Evolutionary conservation across 2,888 invertebrate species (phyloP).

Genomic region (Xanthia togata): DNA sequence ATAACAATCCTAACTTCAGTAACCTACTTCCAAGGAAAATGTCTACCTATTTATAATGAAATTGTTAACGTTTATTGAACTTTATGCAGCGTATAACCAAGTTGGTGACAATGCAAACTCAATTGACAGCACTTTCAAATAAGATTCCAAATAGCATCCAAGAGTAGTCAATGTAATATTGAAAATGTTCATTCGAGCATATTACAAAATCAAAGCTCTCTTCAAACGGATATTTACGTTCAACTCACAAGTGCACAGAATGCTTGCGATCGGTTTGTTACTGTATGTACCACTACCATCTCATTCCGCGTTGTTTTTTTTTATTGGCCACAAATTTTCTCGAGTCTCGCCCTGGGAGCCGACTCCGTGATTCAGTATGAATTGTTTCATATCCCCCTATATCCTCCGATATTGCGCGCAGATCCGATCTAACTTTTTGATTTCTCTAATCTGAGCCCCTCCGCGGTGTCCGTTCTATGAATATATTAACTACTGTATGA

Average conservation of each 20-base stretch:
- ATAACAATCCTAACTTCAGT: not conserved
- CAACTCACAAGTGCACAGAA: not conserved
- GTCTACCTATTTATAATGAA: not conserved
- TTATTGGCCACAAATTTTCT: conserved; percentile 67
- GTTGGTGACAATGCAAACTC: not conserved
- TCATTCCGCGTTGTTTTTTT: conserved; percentile 1
- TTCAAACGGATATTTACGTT: conserved; percentile 4
- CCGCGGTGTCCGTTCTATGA: conserved; percentile 83
- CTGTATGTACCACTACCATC: not conserved
- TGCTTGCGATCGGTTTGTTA: not conserved
- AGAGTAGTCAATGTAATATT: not conserved
- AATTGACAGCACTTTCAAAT: not conserved
- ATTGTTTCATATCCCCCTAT: conserved; percentile 75
- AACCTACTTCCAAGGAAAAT: not conserved
- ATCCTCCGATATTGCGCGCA: conserved; percentile 64
- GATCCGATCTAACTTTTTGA: conserved; percentile 77
- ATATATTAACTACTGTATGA: conserved; percentile 86
- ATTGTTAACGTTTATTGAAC: no score
- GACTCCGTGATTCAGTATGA: conserved; percentile 67
- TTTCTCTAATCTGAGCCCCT: conserved; percentile 82
- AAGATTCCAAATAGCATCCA: not conserved
- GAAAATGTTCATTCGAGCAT: not conserved
- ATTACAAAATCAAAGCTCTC: not conserved
- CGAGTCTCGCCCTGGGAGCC: conserved; percentile 51
- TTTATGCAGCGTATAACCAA: not conserved